Percentiles rank a stretch among this genome's conserved stretches.
phyloP scores from a whole-genome alignment of 2,113 vertebrate species.

The Oostethus manadensis region DNA sequence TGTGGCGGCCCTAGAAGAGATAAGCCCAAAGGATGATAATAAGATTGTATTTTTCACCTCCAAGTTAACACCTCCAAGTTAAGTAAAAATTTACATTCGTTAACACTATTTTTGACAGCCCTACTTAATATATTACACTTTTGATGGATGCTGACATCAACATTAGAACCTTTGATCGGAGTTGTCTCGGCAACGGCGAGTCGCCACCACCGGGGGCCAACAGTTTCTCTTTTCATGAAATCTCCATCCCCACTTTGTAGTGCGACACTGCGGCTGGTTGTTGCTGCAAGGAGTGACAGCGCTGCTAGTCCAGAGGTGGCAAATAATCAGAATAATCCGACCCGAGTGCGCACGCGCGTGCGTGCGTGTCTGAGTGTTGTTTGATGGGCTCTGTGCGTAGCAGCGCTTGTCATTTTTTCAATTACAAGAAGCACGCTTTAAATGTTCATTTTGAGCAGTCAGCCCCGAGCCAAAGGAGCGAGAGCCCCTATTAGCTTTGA shows the following conservation, averaged over 20 bases:
- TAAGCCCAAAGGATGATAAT: too few species aligned
- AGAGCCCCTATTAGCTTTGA: conserved; percentile 71
- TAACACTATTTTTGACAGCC: too few species aligned
- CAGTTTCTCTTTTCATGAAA: conserved; percentile 30
- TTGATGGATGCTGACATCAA: not conserved
- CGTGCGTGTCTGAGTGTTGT: conserved; percentile 15
- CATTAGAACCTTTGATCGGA: not conserved
- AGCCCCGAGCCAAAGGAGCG: conserved; percentile 66
- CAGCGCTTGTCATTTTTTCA: conserved; percentile 76
- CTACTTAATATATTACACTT: too few species aligned
- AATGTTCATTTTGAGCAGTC: conserved; percentile 75
- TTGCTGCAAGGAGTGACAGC: conserved; percentile 41
- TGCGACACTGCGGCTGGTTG: conserved; percentile 42
- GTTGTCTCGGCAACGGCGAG: not conserved
- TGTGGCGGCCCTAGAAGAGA: too few species aligned
- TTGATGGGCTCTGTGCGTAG: conserved; percentile 43
- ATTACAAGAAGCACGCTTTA: conserved; percentile 72
- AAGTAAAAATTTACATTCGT: too few species aligned
- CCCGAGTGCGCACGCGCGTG: conserved; percentile 23
- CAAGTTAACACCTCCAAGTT: too few species aligned
- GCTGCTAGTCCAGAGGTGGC: conserved; percentile 61
- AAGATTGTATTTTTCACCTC: too few species aligned
- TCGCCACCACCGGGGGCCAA: conserved; percentile 38
- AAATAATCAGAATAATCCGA: conserved; percentile 73
- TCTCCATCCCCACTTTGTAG: conserved; percentile 23